Conservation (phyloP, 2,113 vertebrate genomes). For the Pangasianodon hypophthalmus region DNA sequence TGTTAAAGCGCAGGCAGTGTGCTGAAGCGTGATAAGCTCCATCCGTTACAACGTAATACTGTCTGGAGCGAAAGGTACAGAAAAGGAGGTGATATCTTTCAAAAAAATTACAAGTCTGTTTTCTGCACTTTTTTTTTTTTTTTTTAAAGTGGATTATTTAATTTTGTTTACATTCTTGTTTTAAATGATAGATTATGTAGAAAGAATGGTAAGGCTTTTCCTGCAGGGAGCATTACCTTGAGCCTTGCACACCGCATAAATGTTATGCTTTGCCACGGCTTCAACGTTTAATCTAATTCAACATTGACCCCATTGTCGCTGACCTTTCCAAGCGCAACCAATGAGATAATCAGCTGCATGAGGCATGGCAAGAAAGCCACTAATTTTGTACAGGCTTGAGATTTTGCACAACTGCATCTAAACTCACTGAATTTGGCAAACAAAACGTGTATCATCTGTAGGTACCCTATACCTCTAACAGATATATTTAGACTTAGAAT, state of each 20-base stretch:
- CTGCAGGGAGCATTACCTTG: neutral
- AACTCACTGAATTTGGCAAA: neutral
- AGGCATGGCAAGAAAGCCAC: neutral
- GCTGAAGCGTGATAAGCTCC: conserved; percentile 55
- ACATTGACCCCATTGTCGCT: neutral
- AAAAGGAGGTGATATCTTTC: neutral
- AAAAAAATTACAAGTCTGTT: neutral
- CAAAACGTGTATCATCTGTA: neutral
- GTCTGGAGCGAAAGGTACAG: conserved; percentile 42
- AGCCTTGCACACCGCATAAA: neutral
- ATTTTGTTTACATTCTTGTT: neutral
- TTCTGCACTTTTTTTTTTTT: neutral
- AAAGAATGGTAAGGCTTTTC: neutral
- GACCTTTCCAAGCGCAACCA: neutral
- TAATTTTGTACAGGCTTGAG: neutral
- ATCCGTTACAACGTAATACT: conserved; percentile 54
- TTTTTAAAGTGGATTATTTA: neutral
- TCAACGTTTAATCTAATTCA: conserved; percentile 1
- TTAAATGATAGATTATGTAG: neutral
- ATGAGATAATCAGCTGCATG: neutral
- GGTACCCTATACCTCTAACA: neutral
- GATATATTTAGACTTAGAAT: neutral
- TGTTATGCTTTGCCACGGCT: neutral
- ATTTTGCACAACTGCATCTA: neutral
- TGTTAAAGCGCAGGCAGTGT: conserved; percentile 40